These are phyloP conservation scores for Lepidochrysops patricia DNA, from an alignment of 2,888 invertebrate genomes.

Conservation along the genomic window DNA sequence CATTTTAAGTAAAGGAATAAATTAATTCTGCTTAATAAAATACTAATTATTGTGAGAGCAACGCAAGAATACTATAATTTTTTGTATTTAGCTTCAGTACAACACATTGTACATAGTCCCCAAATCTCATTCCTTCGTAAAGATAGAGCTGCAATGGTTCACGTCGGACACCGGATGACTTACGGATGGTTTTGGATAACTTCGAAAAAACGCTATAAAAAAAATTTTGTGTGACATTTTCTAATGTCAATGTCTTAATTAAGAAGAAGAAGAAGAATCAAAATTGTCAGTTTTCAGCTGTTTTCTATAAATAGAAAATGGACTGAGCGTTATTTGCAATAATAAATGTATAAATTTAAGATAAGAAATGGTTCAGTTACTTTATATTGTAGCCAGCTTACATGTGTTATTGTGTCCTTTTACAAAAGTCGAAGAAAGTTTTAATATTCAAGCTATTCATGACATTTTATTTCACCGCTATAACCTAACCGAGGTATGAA, in stretches of 20 bases:
- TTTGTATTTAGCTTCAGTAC: too few relatives aligned
- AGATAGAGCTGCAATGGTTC: too few relatives aligned
- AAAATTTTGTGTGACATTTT: not conserved
- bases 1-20: too few relatives aligned
- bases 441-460: slow-evolving; percentile 98
- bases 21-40: too few relatives aligned
- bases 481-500: slow-evolving; percentile 86
- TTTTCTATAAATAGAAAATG: slow-evolving; percentile 21
- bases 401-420: slow-evolving; percentile 93
- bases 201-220: too few relatives aligned
- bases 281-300: slow-evolving; percentile 12
- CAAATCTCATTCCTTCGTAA: too few relatives aligned
- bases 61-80: too few relatives aligned
- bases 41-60: too few relatives aligned
- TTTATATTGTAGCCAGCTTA: slow-evolving; percentile 83
- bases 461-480: slow-evolving; percentile 92
- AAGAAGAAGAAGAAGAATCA: too few relatives aligned
- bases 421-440: slow-evolving; percentile 99
- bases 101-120: too few relatives aligned
- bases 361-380: slow-evolving; percentile 80
- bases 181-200: too few relatives aligned
- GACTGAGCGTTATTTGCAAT: slow-evolving; percentile 24
- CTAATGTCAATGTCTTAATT: not conserved
- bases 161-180: too few relatives aligned
- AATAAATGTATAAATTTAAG: slow-evolving; percentile 24